These are phyloP conservation scores for Spodoptera litura DNA, from an alignment of 1,140 invertebrate genomes.

Conservation along the genomic window DNA sequence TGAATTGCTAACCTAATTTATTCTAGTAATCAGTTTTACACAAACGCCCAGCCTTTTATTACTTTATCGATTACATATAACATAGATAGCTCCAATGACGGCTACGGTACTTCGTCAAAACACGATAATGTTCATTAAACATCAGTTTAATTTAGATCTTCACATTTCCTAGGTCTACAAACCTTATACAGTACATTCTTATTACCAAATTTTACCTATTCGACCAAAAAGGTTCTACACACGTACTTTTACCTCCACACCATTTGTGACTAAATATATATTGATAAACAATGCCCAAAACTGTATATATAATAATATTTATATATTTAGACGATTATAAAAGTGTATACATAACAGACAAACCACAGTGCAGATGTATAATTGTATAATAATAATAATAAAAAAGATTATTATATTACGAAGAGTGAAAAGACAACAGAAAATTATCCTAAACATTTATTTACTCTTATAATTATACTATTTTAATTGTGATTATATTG, in stretches of 20 bases:
- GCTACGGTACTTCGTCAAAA: slow-evolving; percentile 42
- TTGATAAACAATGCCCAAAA: slow-evolving; percentile 19
- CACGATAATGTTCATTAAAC: not conserved
- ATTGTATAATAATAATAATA: not conserved
- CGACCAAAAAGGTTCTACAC: not conserved
- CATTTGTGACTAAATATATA: slow-evolving; percentile 11
- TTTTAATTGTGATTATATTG: slow-evolving; percentile 60
- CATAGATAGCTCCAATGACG: slow-evolving; percentile 2
- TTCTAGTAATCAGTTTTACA: slow-evolving; percentile 69
- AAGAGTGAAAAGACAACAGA: slow-evolving; percentile 2
- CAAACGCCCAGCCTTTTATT: slow-evolving; percentile 70
- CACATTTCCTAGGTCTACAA: not conserved
- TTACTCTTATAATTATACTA: slow-evolving; percentile 19
- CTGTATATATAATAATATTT: not conserved
- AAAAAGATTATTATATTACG: slow-evolving; percentile 29
- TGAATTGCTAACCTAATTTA: slow-evolving; percentile 38
- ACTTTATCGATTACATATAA: slow-evolving; percentile 18
- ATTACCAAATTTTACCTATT: not conserved
- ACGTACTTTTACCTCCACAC: not conserved
- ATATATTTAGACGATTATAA: not conserved
- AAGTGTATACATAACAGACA: slow-evolving; percentile 25
- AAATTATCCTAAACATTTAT: slow-evolving; percentile 33
- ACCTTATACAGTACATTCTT: not conserved
- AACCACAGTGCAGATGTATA: not conserved
- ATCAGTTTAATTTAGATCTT: slow-evolving; percentile 1